Evolutionary conservation across 1,140 invertebrate genomes (phyloP).

Genomic region (Drosophila lini): DNA sequence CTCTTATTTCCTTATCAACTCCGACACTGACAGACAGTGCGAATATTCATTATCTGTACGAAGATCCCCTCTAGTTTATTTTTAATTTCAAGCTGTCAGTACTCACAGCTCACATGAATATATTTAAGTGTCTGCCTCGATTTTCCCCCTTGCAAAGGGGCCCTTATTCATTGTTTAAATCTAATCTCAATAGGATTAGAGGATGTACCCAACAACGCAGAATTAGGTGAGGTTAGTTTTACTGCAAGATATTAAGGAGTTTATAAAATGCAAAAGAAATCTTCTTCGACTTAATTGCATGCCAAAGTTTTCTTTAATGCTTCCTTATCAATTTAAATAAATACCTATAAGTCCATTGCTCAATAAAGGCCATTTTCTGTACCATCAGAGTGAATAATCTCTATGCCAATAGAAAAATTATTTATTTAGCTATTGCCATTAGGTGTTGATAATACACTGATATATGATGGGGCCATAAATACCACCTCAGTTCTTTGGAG

Average conservation of each 20-base stretch:
- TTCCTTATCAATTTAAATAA: neutral
- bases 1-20: constrained; percentile 22
- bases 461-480: constrained; percentile 9
- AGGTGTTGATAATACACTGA: constrained; percentile 10
- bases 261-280: neutral
- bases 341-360: neutral
- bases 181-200: neutral
- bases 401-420: constrained; percentile 12
- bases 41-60: constrained; percentile 13
- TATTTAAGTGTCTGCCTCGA: constrained; percentile 7
- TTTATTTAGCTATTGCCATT: constrained; percentile 6
- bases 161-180: neutral
- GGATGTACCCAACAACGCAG: neutral
- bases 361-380: too few species aligned
- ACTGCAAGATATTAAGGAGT: neutral
- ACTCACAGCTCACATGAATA: constrained; percentile 10
- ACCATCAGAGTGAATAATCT: constrained; percentile 27
- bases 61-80: constrained; percentile 7
- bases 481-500: constrained; percentile 3
- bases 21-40: constrained; percentile 16
- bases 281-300: too few species aligned
- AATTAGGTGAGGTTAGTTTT: constrained; percentile 14
- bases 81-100: constrained; percentile 8
- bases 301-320: neutral
- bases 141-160: neutral